These are phyloP conservation scores for Notarius quadriscutis DNA, from an alignment of 2,113 vertebrate species.

Conservation along the genomic window DNA sequence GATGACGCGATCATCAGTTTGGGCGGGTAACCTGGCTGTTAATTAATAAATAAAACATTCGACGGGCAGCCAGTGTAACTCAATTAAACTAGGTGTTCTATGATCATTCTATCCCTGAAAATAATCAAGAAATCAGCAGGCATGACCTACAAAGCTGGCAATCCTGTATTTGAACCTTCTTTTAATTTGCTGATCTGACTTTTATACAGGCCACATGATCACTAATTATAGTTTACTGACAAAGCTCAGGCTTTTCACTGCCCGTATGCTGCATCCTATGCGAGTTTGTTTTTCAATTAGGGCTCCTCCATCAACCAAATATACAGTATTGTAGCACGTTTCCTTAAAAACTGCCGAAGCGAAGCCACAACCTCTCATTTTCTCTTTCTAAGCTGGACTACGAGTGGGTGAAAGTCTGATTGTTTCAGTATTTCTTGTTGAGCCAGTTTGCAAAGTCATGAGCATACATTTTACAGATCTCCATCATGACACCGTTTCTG, in stretches of 20 bases:
- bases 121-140: background rate
- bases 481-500: background rate
- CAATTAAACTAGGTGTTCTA: too few species aligned
- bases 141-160: background rate
- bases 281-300: background rate
- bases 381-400: background rate
- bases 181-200: background rate
- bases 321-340: background rate
- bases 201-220: background rate
- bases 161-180: background rate
- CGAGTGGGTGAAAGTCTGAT: background rate
- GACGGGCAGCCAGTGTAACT: too few species aligned
- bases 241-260: background rate
- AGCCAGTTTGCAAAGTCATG: background rate
- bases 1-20: too few species aligned
- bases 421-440: background rate
- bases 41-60: too few species aligned
- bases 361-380: background rate
- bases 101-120: background rate
- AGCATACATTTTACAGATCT: background rate
- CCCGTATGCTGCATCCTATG: background rate
- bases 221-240: background rate
- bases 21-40: too few species aligned
- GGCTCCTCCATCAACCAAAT: background rate
- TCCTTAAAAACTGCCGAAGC: background rate